Percentiles rank a stretch among this genome's conserved stretches.
Evolutionary conservation across 1,140 invertebrate species (phyloP).

Genomic region (Hylaeus volcanicus): DNA sequence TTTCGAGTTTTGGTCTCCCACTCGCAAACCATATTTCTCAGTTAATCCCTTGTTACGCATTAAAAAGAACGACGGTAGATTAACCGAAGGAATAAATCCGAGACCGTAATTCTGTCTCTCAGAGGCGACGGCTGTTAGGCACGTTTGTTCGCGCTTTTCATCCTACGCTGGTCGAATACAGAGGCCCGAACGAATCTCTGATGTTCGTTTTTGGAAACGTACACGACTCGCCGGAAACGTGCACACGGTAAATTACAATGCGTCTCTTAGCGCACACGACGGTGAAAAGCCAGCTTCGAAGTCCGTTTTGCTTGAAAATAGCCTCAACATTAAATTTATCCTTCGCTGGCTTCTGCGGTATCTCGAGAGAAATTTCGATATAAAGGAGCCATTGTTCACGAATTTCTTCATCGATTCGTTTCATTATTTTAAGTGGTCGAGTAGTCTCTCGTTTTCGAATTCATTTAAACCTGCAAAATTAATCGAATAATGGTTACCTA

Average conservation of each 20-base stretch:
- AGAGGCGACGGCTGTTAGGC: no score
- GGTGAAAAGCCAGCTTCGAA: not conserved
- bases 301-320: not conserved
- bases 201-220: not conserved
- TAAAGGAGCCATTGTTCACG: not conserved
- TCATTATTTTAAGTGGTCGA: no score
- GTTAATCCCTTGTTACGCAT: not conserved
- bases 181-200: not conserved
- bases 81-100: not conserved
- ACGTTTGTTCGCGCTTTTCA: conserved; percentile 5
- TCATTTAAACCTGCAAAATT: no score
- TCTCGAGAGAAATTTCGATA: not conserved
- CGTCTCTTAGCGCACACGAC: not conserved
- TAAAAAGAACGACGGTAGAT: not conserved
- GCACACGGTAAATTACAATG: conserved; percentile 9
- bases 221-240: not conserved
- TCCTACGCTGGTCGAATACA: conserved; percentile 2
- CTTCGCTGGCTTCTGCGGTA: not conserved
- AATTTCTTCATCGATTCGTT: not conserved
- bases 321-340: conserved; percentile 19
- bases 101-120: not conserved
- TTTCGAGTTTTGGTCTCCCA: no score
- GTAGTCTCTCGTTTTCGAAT: no score
- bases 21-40: no score
- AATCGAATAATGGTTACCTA: no score